These are phyloP conservation scores for Maniola hyperantus DNA, from an alignment of 2,888 invertebrate species.

Conservation along the genomic window DNA sequence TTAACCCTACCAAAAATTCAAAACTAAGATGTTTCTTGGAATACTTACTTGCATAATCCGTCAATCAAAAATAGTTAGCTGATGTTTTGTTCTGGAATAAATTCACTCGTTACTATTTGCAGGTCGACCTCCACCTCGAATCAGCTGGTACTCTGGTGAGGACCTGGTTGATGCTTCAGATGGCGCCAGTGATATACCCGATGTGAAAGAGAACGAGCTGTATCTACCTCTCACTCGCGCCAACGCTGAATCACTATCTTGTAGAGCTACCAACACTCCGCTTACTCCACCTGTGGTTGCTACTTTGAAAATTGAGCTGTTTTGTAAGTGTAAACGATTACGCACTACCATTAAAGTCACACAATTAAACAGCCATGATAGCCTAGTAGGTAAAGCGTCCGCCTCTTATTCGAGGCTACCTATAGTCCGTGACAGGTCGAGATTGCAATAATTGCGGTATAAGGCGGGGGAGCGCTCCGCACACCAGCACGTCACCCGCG, in stretches of 20 bases:
- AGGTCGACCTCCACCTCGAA: constrained; percentile 89
- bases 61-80: neutral
- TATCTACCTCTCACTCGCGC: constrained; percentile 86
- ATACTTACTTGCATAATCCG: too few relatives aligned
- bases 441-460: too few relatives aligned
- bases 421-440: too few relatives aligned
- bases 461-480: too few relatives aligned
- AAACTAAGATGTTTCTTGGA: too few relatives aligned
- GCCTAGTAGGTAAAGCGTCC: too few relatives aligned
- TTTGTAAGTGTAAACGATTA: constrained; percentile 81
- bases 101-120: constrained; percentile 27
- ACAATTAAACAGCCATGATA: too few relatives aligned
- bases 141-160: constrained; percentile 91
- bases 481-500: too few relatives aligned
- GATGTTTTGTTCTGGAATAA: neutral
- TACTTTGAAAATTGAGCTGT: constrained; percentile 86
- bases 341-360: neutral
- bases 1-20: too few relatives aligned
- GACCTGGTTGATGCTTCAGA: constrained; percentile 87
- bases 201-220: constrained; percentile 87
- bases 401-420: too few relatives aligned
- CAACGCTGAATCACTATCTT: constrained; percentile 87
- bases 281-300: constrained; percentile 86
- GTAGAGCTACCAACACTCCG: constrained; percentile 88
- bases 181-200: constrained; percentile 83